These are phyloP conservation scores for Bubalus kerabau DNA, from an alignment of 2,113 vertebrate species.

Conservation along the genomic window DNA sequence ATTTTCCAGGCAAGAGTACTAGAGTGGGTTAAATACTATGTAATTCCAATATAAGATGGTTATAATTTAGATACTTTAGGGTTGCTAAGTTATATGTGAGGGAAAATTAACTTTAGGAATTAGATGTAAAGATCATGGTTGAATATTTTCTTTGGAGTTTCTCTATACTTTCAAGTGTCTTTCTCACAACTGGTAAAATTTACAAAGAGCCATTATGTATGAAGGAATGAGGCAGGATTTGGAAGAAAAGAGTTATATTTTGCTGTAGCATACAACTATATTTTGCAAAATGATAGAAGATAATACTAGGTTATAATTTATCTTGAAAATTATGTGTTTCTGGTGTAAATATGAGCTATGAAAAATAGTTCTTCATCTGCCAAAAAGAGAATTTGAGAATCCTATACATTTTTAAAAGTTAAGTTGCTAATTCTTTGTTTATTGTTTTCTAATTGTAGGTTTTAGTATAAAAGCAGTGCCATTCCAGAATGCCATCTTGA, in stretches of 20 bases:
- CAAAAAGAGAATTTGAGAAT: not conserved
- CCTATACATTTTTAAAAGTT: not conserved
- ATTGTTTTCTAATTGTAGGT: conserved; percentile 83
- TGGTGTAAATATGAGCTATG: not conserved
- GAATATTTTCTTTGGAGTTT: conserved; percentile 16
- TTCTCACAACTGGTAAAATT: not conserved
- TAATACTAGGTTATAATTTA: not conserved
- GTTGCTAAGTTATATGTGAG: not conserved
- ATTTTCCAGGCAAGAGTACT: no score
- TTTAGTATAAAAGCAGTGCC: conserved; percentile 99
- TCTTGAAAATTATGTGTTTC: not conserved
- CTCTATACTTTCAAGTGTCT: not conserved
- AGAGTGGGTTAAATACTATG: not conserved
- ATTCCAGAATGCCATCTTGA: conserved; percentile 96
- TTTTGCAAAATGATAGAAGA: not conserved
- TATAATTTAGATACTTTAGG: not conserved
- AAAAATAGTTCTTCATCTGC: not conserved
- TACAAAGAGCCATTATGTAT: not conserved
- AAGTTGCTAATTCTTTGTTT: conserved; percentile 61
- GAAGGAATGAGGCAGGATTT: not conserved
- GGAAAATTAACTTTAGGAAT: conserved; percentile 20
- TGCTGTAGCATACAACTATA: not conserved
- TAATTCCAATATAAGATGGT: not conserved
- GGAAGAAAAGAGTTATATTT: not conserved
- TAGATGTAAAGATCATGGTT: not conserved